Evolutionary conservation across 2,888 invertebrate species (phyloP), one percentile per base, ranked within the genome.

Genomic region (Priocnemis perturbator): DNA sequence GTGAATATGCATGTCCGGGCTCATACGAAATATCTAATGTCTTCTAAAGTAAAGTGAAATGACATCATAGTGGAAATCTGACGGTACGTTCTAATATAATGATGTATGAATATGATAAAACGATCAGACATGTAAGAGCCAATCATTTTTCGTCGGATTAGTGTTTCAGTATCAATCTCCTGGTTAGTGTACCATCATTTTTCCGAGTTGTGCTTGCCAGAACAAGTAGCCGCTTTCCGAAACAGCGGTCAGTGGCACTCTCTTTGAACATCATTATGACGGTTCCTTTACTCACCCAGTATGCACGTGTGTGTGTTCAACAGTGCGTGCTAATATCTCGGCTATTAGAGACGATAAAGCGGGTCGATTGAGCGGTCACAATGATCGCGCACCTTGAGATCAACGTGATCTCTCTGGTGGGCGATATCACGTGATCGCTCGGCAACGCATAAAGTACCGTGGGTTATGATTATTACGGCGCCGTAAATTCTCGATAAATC

Each of bases 391-490:
- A 71, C 37, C 37, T 68, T 68, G 58, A 55, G 64, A 64, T 53
- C 60, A 53, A 44, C 37, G 44, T 59, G 64, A 55, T 53, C 37
- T 45, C 64, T 64, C 64, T n/a, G n/a, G 45, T 26, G 15, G 50
- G 17, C 55, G 59, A 64, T 23, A 58, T 47, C 19, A 23, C 63
- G 44, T 56, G 57, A 20, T 52, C 60, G 15, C 26, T 21, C 23
- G 26, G 21, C 21, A 26, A 20, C 5, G 63, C 48, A 45, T 30
- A 55, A 53, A 48, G 21, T 30, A 65, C 23, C 52, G 56, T 58
- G 57, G 56, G 58, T 71, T 71, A 67, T 53, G 71, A 71, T 73
- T 73, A 71, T 73, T 71, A 61, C 66, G 48, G 53, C 62, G 62
- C 55, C 48, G 45, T 61, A 71, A 62, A 67, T 67, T 48, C 50